Base-by-base conservation (phyloP, 2,113 vertebrate species). In the Osmerus mordax region DNA sequence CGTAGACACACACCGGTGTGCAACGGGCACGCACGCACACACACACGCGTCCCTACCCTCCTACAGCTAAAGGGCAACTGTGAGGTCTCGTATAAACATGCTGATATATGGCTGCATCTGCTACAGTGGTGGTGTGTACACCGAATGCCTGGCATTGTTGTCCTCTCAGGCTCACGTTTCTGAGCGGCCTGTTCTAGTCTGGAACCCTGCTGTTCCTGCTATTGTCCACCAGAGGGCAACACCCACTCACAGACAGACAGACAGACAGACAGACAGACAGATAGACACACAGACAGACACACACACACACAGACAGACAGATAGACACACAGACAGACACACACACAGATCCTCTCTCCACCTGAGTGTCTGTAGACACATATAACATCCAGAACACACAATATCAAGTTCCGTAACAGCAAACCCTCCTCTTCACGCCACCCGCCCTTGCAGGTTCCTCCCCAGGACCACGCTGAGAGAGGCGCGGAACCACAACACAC, bases 1-100 rank as follows among this genome's bases (percentile, higher is more conserved):
- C 63, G 41, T 32, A 58, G 52, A 36, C 63, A 61, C 41, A 65
- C 60, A 61, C 64, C 1, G 36, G 7, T 41, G 36, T 41, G 36
- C 36, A 41, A 41, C 11, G 36, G 4, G 36, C 21, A 21, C 28
- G 72, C 41, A 70, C 23, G 16, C 69, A 76, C 21, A 56, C 55
- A 61, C 67, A 67, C 23, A 72, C n/a, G 4, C 36, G 36, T 41
- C 36, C 36, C 36, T 41, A 23, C 5, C 36, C 36, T 8, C 36
- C 36, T 41, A 41, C 36, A 23, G 59, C 68, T 73, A 70, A 80
- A 82, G 75, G 72, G 72, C 72, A 80, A 73, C 67, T 75, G 67
- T 73, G 78, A 78, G 67, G 36, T 66, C 65, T 65, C 70, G 64
- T 80, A 83, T 75, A 80, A 83, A 80, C 78, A 80, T 69, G 60